Evolutionary conservation across 2,797 vertebrate genomes (phyloP).

Genomic region (Strix occidentalis): DNA sequence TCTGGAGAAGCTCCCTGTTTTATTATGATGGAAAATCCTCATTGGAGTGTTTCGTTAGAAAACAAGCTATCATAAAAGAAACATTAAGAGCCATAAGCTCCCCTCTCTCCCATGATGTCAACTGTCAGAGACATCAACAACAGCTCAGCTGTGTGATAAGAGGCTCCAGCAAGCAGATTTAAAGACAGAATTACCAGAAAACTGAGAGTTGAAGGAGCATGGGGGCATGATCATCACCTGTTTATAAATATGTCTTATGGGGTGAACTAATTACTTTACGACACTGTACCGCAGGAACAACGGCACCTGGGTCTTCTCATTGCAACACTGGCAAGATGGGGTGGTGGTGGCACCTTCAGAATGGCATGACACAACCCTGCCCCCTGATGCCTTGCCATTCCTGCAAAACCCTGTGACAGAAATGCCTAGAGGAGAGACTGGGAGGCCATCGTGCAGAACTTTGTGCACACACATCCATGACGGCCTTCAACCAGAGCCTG

Average conservation of each 20-base stretch:
- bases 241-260: background rate
- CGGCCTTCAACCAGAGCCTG: background rate
- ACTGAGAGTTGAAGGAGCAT: background rate
- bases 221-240: background rate
- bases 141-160: constrained; percentile 41
- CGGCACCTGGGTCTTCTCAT: background rate
- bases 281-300: background rate
- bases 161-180: constrained; percentile 24
- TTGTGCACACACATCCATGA: rapidly evolving
- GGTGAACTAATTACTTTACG: background rate
- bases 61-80: constrained; percentile 54
- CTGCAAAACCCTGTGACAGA: background rate
- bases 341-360: background rate
- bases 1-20: constrained; percentile 27
- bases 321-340: background rate
- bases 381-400: background rate
- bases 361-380: background rate
- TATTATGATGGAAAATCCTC: constrained; percentile 40
- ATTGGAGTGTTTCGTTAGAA: constrained; percentile 18
- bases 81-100: constrained; percentile 44
- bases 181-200: constrained; percentile 49
- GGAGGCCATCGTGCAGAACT: background rate
- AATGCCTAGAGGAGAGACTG: background rate
- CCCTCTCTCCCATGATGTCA: constrained; percentile 53
- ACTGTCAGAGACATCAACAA: constrained; percentile 29